Percentiles rank a stretch among this genome's conserved stretches.
Evolutionary conservation across 2,888 invertebrate genomes (phyloP).

Genomic region (Taphrorychus bicolor): DNA sequence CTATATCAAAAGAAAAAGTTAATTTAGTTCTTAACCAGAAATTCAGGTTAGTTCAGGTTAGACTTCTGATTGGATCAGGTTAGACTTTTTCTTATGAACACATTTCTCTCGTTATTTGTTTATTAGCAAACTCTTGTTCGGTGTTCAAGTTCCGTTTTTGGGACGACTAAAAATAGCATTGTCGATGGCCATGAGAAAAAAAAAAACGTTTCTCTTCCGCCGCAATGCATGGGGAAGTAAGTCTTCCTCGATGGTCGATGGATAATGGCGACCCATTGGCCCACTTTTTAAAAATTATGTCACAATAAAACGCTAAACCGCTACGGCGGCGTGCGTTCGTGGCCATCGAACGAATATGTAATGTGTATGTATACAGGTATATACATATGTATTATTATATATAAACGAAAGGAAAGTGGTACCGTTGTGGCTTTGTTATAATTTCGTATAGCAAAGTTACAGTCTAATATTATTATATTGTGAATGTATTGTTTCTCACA

Average conservation of each 20-base stretch:
- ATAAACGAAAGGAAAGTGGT: background rate
- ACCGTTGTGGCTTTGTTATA: too few relatives aligned
- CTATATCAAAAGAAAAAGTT: too few relatives aligned
- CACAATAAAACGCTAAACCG: constrained; percentile 21
- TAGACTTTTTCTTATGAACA: too few relatives aligned
- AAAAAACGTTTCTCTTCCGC: constrained; percentile 4
- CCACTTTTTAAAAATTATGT: constrained; percentile 37
- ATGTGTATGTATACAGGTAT: background rate
- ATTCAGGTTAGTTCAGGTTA: too few relatives aligned
- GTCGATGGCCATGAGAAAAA: constrained; percentile 10
- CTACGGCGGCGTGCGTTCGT: background rate
- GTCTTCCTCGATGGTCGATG: constrained; percentile 20
- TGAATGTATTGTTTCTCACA: too few relatives aligned
- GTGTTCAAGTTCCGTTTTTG: background rate
- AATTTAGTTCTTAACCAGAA: too few relatives aligned
- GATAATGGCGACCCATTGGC: constrained; percentile 29
- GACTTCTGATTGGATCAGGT: too few relatives aligned
- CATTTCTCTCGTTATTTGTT: too few relatives aligned
- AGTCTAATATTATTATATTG: too few relatives aligned
- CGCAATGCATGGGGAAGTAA: constrained; percentile 8
- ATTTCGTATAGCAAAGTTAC: too few relatives aligned
- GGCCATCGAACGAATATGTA: background rate
- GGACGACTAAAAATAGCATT: constrained; percentile 20
- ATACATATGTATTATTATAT: too few relatives aligned
- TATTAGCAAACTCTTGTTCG: too few relatives aligned